Conservation (phyloP, 2,797 vertebrate genomes). For the Cercopithecus hamlyni region DNA sequence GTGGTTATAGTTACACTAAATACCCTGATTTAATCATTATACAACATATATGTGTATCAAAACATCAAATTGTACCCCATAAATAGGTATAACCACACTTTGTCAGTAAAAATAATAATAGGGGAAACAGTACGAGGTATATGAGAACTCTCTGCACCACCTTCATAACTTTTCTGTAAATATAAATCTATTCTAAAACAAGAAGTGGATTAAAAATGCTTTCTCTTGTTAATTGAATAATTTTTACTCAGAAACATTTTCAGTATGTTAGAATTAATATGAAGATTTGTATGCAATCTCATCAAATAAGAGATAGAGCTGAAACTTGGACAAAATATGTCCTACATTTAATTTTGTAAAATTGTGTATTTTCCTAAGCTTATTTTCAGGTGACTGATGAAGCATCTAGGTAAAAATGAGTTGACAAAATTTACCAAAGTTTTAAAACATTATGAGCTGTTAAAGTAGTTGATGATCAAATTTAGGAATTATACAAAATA, state of each 20-base stretch:
- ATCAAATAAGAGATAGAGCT: not conserved
- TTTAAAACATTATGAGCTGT: not conserved
- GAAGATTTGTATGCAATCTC: not conserved
- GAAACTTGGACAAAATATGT: not conserved
- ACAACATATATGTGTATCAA: not conserved
- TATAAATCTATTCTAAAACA: not conserved
- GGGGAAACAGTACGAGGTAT: not conserved
- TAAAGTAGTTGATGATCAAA: not conserved
- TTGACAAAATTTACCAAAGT: not conserved
- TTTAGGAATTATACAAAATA: not conserved
- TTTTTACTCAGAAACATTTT: not conserved
- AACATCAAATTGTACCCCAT: not conserved
- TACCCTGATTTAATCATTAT: not conserved
- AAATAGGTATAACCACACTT: not conserved
- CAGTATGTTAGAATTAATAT: not conserved
- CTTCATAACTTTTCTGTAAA: not conserved
- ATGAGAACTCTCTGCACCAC: not conserved
- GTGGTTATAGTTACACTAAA: not conserved
- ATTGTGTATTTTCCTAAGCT: not conserved
- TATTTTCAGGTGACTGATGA: not conserved
- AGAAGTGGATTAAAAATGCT: not conserved
- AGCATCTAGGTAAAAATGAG: not conserved
- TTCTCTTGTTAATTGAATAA: not conserved
- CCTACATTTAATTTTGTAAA: not conserved
- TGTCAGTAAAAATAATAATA: not conserved